phyloP scores from a whole-genome alignment of 2,113 vertebrate genomes.

The Pavo muticus region DNA sequence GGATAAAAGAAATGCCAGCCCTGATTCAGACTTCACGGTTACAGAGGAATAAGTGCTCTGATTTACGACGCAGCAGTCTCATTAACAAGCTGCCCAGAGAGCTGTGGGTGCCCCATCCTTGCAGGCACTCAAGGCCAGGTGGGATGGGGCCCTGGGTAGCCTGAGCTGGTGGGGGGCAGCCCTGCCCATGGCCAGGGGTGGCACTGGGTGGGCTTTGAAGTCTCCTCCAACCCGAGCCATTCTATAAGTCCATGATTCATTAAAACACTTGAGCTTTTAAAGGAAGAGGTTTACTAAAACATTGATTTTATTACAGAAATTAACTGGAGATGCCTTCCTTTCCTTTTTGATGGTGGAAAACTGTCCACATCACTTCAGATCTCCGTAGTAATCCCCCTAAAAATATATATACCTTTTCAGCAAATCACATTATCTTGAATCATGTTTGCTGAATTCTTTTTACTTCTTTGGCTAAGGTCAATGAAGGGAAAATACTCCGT shows the following conservation, averaged over 20 bases:
- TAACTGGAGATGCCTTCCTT: background rate
- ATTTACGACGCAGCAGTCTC: background rate
- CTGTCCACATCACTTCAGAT: background rate
- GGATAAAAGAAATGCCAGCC: background rate
- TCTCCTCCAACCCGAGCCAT: no score
- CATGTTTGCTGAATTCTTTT: background rate
- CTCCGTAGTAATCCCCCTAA: conserved; percentile 7
- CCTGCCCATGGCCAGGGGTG: no score
- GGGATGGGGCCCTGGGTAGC: no score
- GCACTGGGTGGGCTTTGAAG: no score
- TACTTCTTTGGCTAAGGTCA: conserved; percentile 14
- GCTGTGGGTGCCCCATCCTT: no score
- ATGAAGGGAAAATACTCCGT: conserved; percentile 1
- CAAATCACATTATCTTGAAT: conserved; percentile 32
- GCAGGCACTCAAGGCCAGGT: no score
- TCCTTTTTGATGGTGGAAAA: background rate
- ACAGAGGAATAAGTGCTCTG: background rate
- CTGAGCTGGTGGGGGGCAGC: no score
- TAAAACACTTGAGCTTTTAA: background rate
- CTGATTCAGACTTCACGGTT: background rate
- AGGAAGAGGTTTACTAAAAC: background rate
- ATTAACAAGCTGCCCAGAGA: background rate
- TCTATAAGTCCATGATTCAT: no score
- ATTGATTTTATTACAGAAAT: background rate
- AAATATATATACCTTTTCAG: conserved; percentile 4